Conservation (phyloP, 2,113 vertebrate species). For the Cynoglossus semilaevis region DNA sequence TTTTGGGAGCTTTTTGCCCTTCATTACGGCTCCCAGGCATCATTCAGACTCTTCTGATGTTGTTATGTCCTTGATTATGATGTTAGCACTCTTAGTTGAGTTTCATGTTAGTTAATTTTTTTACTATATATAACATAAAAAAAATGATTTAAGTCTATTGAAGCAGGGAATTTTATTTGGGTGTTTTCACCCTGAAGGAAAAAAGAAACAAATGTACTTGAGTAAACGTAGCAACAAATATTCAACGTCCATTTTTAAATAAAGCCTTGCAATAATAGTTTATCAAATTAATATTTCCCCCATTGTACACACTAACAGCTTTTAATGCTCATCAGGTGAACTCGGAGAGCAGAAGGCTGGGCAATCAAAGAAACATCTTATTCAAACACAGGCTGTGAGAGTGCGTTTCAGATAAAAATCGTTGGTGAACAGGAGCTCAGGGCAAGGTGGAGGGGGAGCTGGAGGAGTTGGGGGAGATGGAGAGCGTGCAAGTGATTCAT, state of each 20-base stretch:
- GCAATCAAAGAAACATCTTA: conserved; percentile 51
- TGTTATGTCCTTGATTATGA: too few species aligned
- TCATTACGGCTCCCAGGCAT: too few species aligned
- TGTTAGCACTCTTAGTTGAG: too few species aligned
- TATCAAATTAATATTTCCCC: conserved; percentile 37
- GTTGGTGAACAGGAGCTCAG: conserved; percentile 54
- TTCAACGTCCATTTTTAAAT: conserved; percentile 6
- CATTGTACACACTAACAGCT: conserved; percentile 21
- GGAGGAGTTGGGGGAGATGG: too few species aligned
- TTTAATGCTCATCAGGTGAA: conserved; percentile 45
- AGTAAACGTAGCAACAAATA: conserved; percentile 4
- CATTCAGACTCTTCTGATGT: too few species aligned
- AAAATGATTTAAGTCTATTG: too few species aligned
- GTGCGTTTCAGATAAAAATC: conserved; percentile 61
- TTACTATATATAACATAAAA: too few species aligned
- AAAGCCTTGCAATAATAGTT: conserved; percentile 8
- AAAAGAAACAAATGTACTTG: background rate
- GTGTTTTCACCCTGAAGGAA: too few species aligned
- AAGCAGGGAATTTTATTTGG: too few species aligned
- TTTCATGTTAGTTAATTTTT: too few species aligned
- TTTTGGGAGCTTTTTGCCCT: too few species aligned
- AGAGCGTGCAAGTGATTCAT: conserved; percentile 50
- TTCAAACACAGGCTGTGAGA: conserved; percentile 19
- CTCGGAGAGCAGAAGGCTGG: conserved; percentile 46
- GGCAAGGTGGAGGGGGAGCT: conserved; percentile 30